Evolutionary conservation across 2,113 vertebrate species (phyloP), one percentile per base, ranked within the genome.

Genomic region (Pongo abelii): DNA sequence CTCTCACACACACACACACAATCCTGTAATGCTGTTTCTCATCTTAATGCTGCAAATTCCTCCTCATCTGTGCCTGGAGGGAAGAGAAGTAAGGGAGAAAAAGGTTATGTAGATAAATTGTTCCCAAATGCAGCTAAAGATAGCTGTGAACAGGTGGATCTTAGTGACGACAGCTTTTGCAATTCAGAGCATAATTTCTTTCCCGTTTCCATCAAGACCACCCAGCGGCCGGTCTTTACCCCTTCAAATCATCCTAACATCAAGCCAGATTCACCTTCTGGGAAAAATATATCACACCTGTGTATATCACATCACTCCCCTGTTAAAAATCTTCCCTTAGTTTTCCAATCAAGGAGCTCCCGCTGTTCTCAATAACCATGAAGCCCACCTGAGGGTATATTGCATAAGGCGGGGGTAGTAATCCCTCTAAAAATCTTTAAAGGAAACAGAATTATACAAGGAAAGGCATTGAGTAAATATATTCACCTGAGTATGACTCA

Each of bases 91-190:
- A 50, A 88, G 50, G 55, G 43, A 95, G 55, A 93, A 79, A 96
- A 96, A 95, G 75, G 84, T 98, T 95, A 88, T 85, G 46, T 81
- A 89, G 80, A 90, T 91, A 98, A 95, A 96, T 67, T 72, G 38
- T 97, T 96, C 97, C 96, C 52, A 1, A 78, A 84, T 23, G 25
- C 46, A 78, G 91, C 97, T 97, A 96, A 97, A 97, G 95, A 97
- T 98, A 96, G 91, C 84, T 92, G 80, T 55, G 79, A 97, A 92
- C 97, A 97, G 97, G 98, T 97, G 98, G 95, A 40, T 83, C 85
- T 96, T 16, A 0, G 87, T 59, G 38, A 95, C 0, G 1, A 46
- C 80, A 95, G 88, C 70, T 69, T 97, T 96, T 79, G 88, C 57
- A 83, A 95, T 84, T 92, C 84, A 94, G 70, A 96, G 38, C 43